Evolutionary conservation across 2,888 invertebrate species (phyloP).

Genomic region (Antheraea yamamai): DNA sequence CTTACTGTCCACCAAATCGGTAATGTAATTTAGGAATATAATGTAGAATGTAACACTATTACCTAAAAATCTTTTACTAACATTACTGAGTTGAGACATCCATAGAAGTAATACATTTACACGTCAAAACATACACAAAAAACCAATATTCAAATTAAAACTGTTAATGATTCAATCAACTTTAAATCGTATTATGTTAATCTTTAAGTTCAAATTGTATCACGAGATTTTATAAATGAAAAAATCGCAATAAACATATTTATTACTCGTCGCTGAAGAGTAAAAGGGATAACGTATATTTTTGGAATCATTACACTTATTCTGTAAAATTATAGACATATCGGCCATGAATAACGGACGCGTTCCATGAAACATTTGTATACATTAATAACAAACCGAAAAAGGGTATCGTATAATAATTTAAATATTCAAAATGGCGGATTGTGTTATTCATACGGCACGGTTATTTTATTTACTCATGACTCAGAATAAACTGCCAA

Average conservation of each 20-base stretch:
- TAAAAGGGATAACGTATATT: neutral
- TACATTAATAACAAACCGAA: constrained; percentile 15
- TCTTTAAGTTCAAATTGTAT: too few species aligned
- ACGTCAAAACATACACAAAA: too few species aligned
- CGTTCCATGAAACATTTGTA: neutral
- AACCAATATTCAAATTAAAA: too few species aligned
- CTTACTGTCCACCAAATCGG: too few species aligned
- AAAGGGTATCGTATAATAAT: constrained; percentile 2
- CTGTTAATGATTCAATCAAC: too few species aligned
- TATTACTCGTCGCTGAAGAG: neutral
- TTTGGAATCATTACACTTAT: neutral
- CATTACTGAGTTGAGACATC: too few species aligned
- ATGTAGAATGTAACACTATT: too few species aligned
- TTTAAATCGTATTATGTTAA: too few species aligned
- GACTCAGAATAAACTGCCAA: neutral
- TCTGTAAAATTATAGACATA: neutral
- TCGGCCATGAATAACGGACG: neutral
- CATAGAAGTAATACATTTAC: too few species aligned
- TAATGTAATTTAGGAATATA: too few species aligned
- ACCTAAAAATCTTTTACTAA: too few species aligned
- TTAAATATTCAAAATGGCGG: neutral
- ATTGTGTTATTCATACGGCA: constrained; percentile 3
- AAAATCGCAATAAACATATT: neutral
- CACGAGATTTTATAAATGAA: too few species aligned
- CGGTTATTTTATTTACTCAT: neutral